Percentiles rank a stretch among this genome's conserved stretches.
Evolutionary conservation across 2,113 vertebrate genomes (phyloP).

Genomic region (Gallinago paraguaiae): DNA sequence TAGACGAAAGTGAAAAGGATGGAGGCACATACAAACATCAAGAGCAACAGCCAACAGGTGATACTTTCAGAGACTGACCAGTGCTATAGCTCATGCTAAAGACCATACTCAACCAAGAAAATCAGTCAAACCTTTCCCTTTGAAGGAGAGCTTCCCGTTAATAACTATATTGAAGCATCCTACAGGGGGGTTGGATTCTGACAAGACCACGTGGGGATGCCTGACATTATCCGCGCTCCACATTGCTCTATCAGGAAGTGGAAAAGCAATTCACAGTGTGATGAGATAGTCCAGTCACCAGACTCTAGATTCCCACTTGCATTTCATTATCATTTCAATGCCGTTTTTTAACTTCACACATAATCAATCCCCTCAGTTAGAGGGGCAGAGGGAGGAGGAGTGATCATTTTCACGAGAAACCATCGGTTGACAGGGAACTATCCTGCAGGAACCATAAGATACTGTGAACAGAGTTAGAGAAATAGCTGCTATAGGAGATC

Average conservation of each 20-base stretch:
- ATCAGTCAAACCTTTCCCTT: neutral
- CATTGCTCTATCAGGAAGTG: neutral
- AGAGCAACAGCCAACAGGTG: neutral
- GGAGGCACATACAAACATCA: neutral
- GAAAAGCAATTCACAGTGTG: neutral
- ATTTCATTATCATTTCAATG: neutral
- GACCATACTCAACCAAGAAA: neutral
- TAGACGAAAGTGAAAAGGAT: neutral
- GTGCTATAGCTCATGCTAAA: neutral
- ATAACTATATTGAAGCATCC: neutral
- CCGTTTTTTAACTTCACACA: neutral
- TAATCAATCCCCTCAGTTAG: neutral
- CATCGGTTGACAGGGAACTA: slow-evolving; percentile 2
- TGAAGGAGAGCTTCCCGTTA: neutral
- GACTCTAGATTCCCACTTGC: neutral
- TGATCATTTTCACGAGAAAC: neutral
- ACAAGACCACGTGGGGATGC: neutral
- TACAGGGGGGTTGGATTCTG: neutral
- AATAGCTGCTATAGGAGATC: neutral
- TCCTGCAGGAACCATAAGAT: neutral
- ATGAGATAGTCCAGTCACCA: neutral
- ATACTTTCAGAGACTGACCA: neutral
- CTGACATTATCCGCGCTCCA: neutral
- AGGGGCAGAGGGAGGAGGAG: neutral
- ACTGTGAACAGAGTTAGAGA: neutral